Evolutionary conservation across 2,888 invertebrate species (phyloP).

Genomic region (Dryococelus australis): DNA sequence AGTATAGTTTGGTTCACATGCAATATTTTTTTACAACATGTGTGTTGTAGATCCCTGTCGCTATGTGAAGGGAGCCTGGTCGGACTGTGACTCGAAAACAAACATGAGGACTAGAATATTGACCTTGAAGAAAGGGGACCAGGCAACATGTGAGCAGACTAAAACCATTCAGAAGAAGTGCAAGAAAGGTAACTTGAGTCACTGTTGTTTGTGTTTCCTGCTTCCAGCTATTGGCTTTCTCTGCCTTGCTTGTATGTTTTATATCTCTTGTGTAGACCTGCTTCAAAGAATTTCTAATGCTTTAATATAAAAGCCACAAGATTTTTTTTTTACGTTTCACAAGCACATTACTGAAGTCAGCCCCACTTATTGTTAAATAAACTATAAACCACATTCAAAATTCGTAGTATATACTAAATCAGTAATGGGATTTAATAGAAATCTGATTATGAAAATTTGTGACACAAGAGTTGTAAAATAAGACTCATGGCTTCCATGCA

Average conservation of each 20-base stretch:
- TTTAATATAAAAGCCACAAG: not conserved
- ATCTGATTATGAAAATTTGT: not conserved
- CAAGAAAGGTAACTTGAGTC: constrained; percentile 77
- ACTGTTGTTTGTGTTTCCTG: not conserved
- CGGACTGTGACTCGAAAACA: constrained; percentile 84
- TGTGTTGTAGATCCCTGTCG: constrained; percentile 72
- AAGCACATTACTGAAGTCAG: not conserved
- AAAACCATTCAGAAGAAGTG: constrained; percentile 91
- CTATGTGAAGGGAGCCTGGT: constrained; percentile 87
- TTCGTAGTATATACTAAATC: not conserved
- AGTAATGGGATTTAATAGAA: no score
- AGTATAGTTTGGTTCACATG: no score
- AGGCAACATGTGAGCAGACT: constrained; percentile 78
- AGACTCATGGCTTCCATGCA: not conserved
- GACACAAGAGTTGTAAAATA: not conserved
- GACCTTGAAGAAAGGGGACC: constrained; percentile 85
- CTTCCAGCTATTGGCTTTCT: not conserved
- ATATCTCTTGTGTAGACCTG: constrained; percentile 16
- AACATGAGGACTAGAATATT: constrained; percentile 83
- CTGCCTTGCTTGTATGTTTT: not conserved
- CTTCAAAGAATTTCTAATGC: not conserved
- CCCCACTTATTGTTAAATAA: not conserved
- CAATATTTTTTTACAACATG: no score
- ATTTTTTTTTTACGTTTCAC: not conserved
- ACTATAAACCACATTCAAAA: not conserved